Evolutionary conservation across 2,888 invertebrate species (phyloP).

Genomic region (Gnatocerus cornutus): DNA sequence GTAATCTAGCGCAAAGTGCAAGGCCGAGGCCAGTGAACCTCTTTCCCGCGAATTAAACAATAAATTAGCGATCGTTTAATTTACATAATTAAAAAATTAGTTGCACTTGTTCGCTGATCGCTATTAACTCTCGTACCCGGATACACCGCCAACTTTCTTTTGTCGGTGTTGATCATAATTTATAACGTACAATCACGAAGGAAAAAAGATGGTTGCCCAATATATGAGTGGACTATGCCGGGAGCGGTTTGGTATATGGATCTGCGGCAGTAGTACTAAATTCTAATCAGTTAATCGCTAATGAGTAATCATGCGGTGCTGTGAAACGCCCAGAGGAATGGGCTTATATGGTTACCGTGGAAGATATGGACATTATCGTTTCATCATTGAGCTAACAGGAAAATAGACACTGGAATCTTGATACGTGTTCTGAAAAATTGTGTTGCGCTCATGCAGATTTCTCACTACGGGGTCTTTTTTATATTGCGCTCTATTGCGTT

Average conservation of each 20-base stretch:
- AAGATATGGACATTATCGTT: conserved; percentile 40
- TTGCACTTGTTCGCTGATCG: conserved; percentile 40
- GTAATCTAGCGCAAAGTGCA: conserved; percentile 15
- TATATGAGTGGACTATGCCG: conserved; percentile 29
- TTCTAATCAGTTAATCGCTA: conserved; percentile 51
- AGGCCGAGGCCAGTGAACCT: conserved; percentile 19
- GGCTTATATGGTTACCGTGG: conserved; percentile 39
- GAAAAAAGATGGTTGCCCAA: conserved; percentile 40
- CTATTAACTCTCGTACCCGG: conserved; percentile 37
- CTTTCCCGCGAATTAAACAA: conserved; percentile 8
- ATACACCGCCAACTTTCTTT: conserved; percentile 41
- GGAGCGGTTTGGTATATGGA: conserved; percentile 40
- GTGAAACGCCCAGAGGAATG: conserved; percentile 32
- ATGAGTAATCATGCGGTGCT: conserved; percentile 57
- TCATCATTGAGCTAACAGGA: conserved; percentile 26
- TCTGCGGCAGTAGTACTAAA: conserved; percentile 47
- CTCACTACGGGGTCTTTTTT: too few relatives aligned
- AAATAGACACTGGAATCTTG: conserved; percentile 9
- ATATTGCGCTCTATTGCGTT: too few relatives aligned
- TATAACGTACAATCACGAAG: conserved; percentile 35
- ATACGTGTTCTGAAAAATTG: too few relatives aligned
- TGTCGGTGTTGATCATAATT: conserved; percentile 38
- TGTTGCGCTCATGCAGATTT: too few relatives aligned
- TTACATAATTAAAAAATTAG: conserved; percentile 45
- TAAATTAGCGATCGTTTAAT: conserved; percentile 39